Evolutionary conservation across 2,113 vertebrate genomes (phyloP).

Genomic region (Motacilla tschutschensis): DNA sequence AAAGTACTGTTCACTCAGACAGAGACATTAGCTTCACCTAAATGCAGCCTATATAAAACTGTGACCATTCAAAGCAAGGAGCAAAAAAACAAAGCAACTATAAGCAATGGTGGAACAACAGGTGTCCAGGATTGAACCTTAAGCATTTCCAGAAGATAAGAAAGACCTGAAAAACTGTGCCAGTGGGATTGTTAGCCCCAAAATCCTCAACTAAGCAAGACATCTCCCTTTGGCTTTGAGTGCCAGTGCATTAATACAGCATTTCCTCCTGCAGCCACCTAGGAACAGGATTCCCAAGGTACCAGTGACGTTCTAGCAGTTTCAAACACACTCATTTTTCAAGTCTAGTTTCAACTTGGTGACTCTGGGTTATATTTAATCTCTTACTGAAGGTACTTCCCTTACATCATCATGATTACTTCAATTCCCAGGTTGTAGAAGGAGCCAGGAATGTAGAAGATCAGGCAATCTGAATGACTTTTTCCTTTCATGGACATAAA

Average conservation of each 20-base stretch:
- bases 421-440: not conserved
- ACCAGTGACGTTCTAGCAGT: not conserved
- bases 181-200: not conserved
- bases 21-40: not conserved
- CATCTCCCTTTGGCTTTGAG: not conserved
- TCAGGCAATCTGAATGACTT: not conserved
- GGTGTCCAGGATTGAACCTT: not conserved
- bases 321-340: not conserved
- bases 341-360: not conserved
- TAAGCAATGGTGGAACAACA: not conserved
- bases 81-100: not conserved
- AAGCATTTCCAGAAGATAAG: not conserved
- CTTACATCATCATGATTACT: not conserved
- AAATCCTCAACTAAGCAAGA: not conserved
- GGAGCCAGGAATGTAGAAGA: not conserved
- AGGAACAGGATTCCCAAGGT: not conserved
- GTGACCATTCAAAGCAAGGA: not conserved
- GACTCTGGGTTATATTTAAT: not conserved
- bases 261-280: not conserved
- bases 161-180: not conserved
- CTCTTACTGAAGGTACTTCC: not conserved
- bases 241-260: accelerated
- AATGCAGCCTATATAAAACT: not conserved
- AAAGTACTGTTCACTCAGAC: not conserved
- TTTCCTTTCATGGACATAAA: not conserved